These are phyloP conservation scores for Florisuga fusca DNA, from an alignment of 2,797 vertebrate genomes.

Conservation along the genomic window DNA sequence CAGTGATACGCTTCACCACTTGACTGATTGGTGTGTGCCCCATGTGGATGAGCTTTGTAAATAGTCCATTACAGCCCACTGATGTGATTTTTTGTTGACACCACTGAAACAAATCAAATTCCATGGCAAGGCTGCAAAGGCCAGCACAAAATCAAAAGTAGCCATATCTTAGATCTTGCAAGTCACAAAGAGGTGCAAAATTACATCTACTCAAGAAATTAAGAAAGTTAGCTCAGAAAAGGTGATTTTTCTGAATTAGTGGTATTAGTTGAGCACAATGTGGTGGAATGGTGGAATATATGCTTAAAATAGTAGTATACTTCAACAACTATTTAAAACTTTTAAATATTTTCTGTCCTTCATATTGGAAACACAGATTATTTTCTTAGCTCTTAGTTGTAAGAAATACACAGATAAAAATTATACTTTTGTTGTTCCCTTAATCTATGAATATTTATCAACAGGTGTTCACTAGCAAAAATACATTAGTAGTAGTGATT, in stretches of 20 bases:
- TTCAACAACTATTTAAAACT: background rate
- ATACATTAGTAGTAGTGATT: background rate
- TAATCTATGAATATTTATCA: background rate
- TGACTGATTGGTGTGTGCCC: background rate
- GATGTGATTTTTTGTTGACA: background rate
- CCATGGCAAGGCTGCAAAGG: background rate
- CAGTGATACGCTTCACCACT: background rate
- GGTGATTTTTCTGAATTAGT: background rate
- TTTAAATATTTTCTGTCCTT: background rate
- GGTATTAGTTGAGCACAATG: background rate
- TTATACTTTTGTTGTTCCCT: background rate
- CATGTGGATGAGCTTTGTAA: background rate
- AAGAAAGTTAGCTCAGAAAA: background rate
- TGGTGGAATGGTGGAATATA: too few relatives aligned
- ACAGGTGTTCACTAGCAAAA: background rate
- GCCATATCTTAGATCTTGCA: background rate
- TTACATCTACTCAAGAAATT: background rate
- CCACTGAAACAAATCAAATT: background rate
- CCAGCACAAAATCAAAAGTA: background rate
- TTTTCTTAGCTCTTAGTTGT: background rate
- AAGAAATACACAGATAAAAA: background rate
- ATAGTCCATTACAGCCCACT: background rate
- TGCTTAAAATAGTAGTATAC: background rate
- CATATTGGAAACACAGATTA: background rate
- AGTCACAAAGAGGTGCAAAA: background rate